Evolutionary conservation across 2,113 vertebrate genomes (phyloP), one percentile per base, ranked within the genome.

Genomic region (Eclectus roratus): DNA sequence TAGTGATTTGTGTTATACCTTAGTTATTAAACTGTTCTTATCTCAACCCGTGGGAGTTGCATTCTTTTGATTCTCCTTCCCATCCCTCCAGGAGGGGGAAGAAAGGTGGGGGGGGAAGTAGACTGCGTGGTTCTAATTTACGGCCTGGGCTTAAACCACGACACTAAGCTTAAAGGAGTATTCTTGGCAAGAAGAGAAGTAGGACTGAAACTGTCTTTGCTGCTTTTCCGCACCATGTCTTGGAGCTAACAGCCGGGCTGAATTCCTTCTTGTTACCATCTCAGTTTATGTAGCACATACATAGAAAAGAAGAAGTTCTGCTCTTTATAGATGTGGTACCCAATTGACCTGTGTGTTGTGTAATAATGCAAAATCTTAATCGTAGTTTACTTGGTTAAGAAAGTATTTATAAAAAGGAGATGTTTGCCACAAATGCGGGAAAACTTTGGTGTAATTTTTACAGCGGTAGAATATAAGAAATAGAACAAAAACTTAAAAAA

Each of bases 221-320:
- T 85, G 21, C 15, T 56, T 87, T 88, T 7, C 50, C 17, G 10
- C 14, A 68, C 9, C 16, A 13, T 9, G 18, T 44, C 28, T 84
- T 55, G 35, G 39, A 89, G 6, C 12, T 63, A 85, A 58, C 19
- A 70, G 13, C 18, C 56, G 41, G 18, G 2, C 31, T 82, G 65
- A 33, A 49, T 79, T 53, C 72, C 27, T 65, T 80, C 39, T 60
- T 68, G 44, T 69, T 91, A 19, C 15, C 6, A 31, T 79, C 12
- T 77, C 46, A 33, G 20, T 31, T 53, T 52, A 16, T 9, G 7
- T 24, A 56, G 17, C 0, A 0, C 4, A 23, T 29, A 0, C 4
- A 23, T 29, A 25, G 35, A 44, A 85, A 79, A 85, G 13, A 17
- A 77, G 80, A 66, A 17, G 10, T 23, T 60, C 15, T 78, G 4